Percentiles rank a stretch among this genome's conserved stretches.
Evolutionary conservation across 2,888 invertebrate species (phyloP).

Genomic region (Caenorhabditis sp.): DNA sequence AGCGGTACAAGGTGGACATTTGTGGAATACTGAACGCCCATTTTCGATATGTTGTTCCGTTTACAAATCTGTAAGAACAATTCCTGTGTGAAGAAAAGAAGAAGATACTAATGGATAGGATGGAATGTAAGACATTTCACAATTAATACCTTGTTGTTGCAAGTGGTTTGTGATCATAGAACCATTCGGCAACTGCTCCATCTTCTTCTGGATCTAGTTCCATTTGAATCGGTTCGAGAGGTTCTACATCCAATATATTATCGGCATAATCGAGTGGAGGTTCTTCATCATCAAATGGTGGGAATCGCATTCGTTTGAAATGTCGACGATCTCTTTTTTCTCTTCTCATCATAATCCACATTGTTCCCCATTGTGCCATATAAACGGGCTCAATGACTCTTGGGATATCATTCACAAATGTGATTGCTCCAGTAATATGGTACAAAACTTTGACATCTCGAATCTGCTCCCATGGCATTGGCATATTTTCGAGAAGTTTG

Average conservation of each 20-base stretch:
- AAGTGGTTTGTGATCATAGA: conserved; percentile 96
- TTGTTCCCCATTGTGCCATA: conserved; percentile 99
- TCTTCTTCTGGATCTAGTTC: conserved; percentile 92
- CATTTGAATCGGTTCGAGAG: conserved; percentile 92
- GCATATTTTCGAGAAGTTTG: conserved; percentile 99
- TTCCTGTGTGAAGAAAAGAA: not conserved
- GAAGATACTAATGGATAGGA: conserved; percentile 74
- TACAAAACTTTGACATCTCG: conserved; percentile 93
- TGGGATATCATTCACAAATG: conserved; percentile 99
- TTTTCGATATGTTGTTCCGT: conserved; percentile 93
- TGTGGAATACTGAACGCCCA: conserved; percentile 96
- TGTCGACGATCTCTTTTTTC: conserved; percentile 96
- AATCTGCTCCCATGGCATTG: conserved; percentile 99
- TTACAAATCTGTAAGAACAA: conserved; percentile 79
- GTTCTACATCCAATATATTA: conserved; percentile 97
- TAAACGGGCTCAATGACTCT: conserved; percentile 99
- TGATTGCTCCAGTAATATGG: conserved; percentile 98
- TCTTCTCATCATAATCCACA: conserved; percentile 99
- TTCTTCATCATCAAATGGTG: conserved; percentile 99
- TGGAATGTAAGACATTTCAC: too few relatives aligned
- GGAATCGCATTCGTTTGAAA: conserved; percentile 98
- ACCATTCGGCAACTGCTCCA: conserved; percentile 84
- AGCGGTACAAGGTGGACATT: conserved; percentile 94
- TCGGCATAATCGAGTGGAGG: conserved; percentile 99
- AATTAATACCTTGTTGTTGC: conserved; percentile 79